phyloP scores from a whole-genome alignment of 1,140 invertebrate genomes.

The Hyles vespertilio region DNA sequence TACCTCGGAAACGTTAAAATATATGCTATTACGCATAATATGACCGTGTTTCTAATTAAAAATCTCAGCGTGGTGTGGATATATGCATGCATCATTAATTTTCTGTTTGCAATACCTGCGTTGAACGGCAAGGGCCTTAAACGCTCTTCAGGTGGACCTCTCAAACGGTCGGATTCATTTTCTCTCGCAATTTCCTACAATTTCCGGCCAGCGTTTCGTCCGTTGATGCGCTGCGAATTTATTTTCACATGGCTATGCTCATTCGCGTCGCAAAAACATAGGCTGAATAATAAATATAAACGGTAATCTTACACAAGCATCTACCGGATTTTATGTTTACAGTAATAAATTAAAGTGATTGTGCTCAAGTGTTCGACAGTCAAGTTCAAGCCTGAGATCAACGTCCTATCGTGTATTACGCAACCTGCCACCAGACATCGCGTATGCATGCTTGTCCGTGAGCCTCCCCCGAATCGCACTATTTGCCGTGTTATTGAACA shows the following conservation, averaged over 20 bases:
- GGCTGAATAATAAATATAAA: too few species aligned
- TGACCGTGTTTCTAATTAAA: constrained; percentile 1
- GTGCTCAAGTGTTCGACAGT: constrained; percentile 6
- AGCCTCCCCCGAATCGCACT: constrained; percentile 17
- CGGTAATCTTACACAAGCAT: too few species aligned
- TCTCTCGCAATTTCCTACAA: constrained; percentile 75
- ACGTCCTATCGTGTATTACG: constrained; percentile 46
- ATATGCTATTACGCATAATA: not conserved
- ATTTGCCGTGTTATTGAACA: constrained; percentile 19
- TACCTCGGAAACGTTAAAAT: not conserved
- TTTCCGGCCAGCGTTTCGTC: constrained; percentile 67
- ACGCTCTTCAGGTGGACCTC: constrained; percentile 47
- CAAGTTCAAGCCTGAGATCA: constrained; percentile 64
- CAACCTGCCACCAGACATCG: constrained; percentile 33
- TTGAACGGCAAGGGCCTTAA: not conserved
- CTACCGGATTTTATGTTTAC: too few species aligned
- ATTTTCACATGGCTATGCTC: constrained; percentile 48
- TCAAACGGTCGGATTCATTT: constrained; percentile 70
- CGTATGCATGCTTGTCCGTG: constrained; percentile 31
- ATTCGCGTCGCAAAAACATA: too few species aligned
- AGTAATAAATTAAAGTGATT: too few species aligned
- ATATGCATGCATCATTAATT: not conserved
- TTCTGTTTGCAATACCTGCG: constrained; percentile 1
- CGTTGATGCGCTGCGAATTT: constrained; percentile 61
- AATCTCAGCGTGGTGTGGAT: not conserved